Conservation (phyloP, 2,797 vertebrate species). For the Eospalax fontanierii region DNA sequence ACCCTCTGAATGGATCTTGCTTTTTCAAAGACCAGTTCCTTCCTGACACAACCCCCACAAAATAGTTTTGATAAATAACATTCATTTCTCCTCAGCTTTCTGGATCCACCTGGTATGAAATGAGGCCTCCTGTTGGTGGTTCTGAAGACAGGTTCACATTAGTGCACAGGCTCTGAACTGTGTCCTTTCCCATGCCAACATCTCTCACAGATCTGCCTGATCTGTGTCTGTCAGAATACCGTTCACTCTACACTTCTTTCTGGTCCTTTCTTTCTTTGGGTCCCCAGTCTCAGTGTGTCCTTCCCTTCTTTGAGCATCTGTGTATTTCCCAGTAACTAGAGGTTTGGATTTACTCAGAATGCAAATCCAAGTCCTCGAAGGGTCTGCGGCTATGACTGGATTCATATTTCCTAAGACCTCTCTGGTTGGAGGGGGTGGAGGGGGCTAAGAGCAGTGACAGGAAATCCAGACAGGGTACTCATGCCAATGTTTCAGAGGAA, state of each 20-base stretch:
- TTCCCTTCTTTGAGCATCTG: not conserved
- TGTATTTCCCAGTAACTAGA: slow-evolving; percentile 33
- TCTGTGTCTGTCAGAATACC: not conserved
- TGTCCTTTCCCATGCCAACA: not conserved
- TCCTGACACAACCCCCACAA: not conserved
- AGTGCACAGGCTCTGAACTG: not conserved
- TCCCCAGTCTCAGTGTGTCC: not conserved
- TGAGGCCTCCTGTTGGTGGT: not conserved
- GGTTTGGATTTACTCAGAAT: slow-evolving; percentile 51
- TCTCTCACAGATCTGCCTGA: not conserved
- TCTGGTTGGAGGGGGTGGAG: slow-evolving; percentile 23
- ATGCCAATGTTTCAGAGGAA: not conserved
- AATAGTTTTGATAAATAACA: slow-evolving; percentile 27
- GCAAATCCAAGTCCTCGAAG: slow-evolving; percentile 22
- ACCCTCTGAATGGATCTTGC: not conserved
- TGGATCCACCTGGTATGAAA: not conserved
- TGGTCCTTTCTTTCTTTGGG: slow-evolving; percentile 2
- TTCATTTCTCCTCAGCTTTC: not conserved
- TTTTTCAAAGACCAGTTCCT: slow-evolving; percentile 51
- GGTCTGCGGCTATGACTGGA: not conserved
- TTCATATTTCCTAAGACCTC: slow-evolving; percentile 53
- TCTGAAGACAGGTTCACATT: not conserved
- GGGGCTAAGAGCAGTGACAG: not conserved
- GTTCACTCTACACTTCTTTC: not conserved
- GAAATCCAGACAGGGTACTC: not conserved